These are phyloP conservation scores for Epirrhoe alternata DNA, from an alignment of 2,888 invertebrate species.

Conservation along the genomic window DNA sequence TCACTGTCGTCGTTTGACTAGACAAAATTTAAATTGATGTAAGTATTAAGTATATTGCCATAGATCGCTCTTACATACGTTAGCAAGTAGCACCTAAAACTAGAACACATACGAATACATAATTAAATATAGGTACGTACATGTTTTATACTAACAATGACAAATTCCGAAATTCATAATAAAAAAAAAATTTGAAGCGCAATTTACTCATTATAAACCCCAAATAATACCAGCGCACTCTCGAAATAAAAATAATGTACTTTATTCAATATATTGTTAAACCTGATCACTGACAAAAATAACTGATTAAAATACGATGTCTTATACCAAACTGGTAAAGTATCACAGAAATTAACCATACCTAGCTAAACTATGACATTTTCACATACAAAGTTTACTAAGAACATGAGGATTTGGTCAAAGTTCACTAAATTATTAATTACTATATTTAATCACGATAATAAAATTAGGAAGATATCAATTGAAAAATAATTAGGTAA, in stretches of 20 bases:
- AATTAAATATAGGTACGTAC: slow-evolving; percentile 30
- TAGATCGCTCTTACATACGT: slow-evolving; percentile 33
- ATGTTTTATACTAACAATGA: slow-evolving; percentile 29
- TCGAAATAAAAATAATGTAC: slow-evolving; percentile 17
- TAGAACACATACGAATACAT: slow-evolving; percentile 48
- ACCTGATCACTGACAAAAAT: slow-evolving; percentile 19
- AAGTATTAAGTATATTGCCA: slow-evolving; percentile 41
- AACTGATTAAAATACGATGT: slow-evolving; percentile 63
- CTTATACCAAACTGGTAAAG: slow-evolving; percentile 83
- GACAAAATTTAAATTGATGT: slow-evolving; percentile 42
- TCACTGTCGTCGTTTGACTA: slow-evolving; percentile 43
- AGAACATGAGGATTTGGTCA: slow-evolving; percentile 72
- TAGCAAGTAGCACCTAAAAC: slow-evolving; percentile 48
- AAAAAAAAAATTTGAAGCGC: slow-evolving; percentile 10
- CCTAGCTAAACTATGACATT: slow-evolving; percentile 81
- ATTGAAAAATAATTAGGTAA: slow-evolving; percentile 54
- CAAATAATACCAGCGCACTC: slow-evolving; percentile 13
- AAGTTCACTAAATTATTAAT: slow-evolving; percentile 46
- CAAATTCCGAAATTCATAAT: slow-evolving; percentile 27
- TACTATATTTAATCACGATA: slow-evolving; percentile 49
- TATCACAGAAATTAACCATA: slow-evolving; percentile 84
- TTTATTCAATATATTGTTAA: slow-evolving; percentile 15
- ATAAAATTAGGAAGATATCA: slow-evolving; percentile 45
- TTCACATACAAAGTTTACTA: slow-evolving; percentile 68
- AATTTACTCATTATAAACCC: slow-evolving; percentile 14